Conservation (phyloP, 2,888 invertebrate genomes). For the Mycalesis mineus region DNA sequence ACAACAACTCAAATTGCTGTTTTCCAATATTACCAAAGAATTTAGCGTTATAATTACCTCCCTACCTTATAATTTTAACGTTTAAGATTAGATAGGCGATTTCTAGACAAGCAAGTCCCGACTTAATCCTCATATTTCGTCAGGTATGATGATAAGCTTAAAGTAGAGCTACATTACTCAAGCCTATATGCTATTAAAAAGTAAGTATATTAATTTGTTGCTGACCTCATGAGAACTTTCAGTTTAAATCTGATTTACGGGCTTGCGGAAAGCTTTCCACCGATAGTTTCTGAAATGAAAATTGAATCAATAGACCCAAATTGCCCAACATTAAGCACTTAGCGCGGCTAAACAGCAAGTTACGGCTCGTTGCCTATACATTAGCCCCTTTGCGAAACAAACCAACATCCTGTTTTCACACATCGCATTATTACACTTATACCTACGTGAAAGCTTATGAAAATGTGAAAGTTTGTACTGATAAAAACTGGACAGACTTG, state of each 20-base stretch:
- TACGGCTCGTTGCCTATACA: conserved; percentile 49
- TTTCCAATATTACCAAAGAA: too few species aligned
- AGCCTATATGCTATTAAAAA: too few species aligned
- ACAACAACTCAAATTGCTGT: too few species aligned
- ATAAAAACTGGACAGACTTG: too few species aligned
- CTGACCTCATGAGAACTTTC: background rate
- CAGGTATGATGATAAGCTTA: too few species aligned
- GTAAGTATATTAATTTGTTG: too few species aligned
- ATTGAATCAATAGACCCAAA: conserved; percentile 68
- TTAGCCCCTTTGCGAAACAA: conserved; percentile 52
- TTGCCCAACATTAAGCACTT: conserved; percentile 70
- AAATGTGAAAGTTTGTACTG: background rate
- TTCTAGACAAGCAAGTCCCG: too few species aligned
- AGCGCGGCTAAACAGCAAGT: conserved; percentile 57
- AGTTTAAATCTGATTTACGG: background rate
- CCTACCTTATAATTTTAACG: too few species aligned
- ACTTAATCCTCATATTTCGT: too few species aligned
- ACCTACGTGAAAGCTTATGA: background rate
- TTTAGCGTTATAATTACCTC: too few species aligned
- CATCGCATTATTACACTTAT: background rate
- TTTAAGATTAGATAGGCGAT: too few species aligned
- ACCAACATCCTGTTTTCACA: background rate
- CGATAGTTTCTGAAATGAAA: conserved; percentile 34
- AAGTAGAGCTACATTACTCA: too few species aligned
- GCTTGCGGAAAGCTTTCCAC: background rate